A percentile compares a stretch with the other conserved stretches of the same genome.
phyloP scores from a whole-genome alignment of 2,797 vertebrate species.

The Clarias laeviceps region DNA sequence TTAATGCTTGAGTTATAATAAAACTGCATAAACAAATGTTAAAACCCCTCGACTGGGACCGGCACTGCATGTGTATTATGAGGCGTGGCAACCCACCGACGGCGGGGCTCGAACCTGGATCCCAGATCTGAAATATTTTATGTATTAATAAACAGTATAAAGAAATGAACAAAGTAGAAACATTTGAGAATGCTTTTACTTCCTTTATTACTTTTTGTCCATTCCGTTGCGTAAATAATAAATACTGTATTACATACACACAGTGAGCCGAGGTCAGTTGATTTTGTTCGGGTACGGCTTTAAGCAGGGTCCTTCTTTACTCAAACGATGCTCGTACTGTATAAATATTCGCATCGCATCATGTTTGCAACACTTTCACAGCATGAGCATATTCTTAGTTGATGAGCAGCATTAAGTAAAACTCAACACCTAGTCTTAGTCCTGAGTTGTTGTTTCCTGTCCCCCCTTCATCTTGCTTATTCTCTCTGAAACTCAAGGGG shows the following conservation, averaged over 20 bases:
- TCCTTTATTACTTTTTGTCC: not conserved
- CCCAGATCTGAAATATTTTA: too few species aligned
- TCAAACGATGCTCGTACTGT: not conserved
- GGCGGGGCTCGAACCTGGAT: too few species aligned
- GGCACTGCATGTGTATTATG: too few species aligned
- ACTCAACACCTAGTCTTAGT: not conserved
- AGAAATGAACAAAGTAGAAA: too few species aligned
- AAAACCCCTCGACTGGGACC: too few species aligned
- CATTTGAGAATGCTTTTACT: not conserved
- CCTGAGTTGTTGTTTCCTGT: not conserved
- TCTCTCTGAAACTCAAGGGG: not conserved
- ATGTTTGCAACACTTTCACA: not conserved
- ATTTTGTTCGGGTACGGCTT: not conserved
- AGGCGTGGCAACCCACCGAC: too few species aligned
- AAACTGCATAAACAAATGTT: too few species aligned
- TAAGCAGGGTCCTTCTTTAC: not conserved
- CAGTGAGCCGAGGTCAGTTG: not conserved
- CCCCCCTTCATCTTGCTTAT: too few species aligned
- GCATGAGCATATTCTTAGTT: not conserved
- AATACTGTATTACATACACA: not conserved
- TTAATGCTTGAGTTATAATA: too few species aligned
- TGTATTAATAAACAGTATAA: too few species aligned
- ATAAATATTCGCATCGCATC: too few species aligned
- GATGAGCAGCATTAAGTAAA: not conserved
- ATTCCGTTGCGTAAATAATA: not conserved